Percentiles rank a stretch among this genome's conserved stretches.
Conservation (phyloP, 2,113 vertebrate species). For the Lepus europaeus region DNA sequence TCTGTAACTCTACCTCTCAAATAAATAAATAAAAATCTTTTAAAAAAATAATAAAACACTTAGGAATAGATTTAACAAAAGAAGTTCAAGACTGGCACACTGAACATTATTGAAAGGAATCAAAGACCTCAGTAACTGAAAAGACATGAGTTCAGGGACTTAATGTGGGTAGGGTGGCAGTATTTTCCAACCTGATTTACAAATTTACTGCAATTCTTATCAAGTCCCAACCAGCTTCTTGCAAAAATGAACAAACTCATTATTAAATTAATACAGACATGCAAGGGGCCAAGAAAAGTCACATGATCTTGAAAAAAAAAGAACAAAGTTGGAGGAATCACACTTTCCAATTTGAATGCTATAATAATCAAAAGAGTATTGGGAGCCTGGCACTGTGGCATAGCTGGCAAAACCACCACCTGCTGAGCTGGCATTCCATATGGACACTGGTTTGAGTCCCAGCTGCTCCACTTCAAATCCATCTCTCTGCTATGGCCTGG, state of each 20-base stretch:
- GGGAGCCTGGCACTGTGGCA: too few relatives aligned
- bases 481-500: too few relatives aligned
- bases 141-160: background rate
- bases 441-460: too few relatives aligned
- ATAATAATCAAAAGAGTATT: background rate
- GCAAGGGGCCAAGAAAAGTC: background rate
- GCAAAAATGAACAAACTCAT: background rate
- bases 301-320: background rate
- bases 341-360: background rate
- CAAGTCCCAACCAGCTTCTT: background rate
- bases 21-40: too few relatives aligned
- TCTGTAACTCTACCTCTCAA: too few relatives aligned
- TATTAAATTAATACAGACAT: background rate
- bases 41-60: background rate
- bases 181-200: too few relatives aligned
- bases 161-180: too few relatives aligned
- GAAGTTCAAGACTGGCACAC: background rate
- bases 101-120: slow-evolving; percentile 5
- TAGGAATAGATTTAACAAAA: background rate
- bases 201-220: too few relatives aligned
- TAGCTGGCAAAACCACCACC: too few relatives aligned
- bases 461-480: too few relatives aligned
- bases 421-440: too few relatives aligned
- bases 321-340: background rate
- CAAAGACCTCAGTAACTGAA: background rate